Evolutionary conservation across 2,888 invertebrate genomes (phyloP).

Genomic region (Teinopalpus imperialis): DNA sequence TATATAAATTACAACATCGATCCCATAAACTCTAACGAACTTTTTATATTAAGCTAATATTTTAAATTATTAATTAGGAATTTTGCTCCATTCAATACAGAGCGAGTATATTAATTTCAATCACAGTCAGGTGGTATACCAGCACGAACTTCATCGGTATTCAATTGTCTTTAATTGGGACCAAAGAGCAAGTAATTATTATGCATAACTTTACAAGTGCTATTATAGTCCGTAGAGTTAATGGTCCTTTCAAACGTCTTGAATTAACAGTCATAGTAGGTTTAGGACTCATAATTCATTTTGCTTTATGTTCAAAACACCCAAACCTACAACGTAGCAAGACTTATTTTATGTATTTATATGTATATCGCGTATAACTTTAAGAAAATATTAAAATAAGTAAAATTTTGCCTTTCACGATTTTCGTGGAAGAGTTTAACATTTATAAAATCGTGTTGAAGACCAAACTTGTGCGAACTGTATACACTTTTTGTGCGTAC

Average conservation of each 20-base stretch:
- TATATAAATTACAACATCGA: no score
- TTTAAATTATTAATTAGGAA: no score
- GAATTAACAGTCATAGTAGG: conserved; percentile 14
- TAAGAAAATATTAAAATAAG: conserved; percentile 48
- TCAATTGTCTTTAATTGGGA: conserved; percentile 63
- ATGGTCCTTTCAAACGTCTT: conserved; percentile 55
- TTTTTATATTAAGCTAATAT: no score
- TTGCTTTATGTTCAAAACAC: no score
- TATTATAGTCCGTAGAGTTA: conserved; percentile 45
- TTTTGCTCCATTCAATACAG: no score
- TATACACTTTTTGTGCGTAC: conserved; percentile 56
- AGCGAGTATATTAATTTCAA: conserved; percentile 18
- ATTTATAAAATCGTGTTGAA: conserved; percentile 68
- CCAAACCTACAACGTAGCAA: no score
- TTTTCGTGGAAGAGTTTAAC: conserved; percentile 62
- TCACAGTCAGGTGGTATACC: conserved; percentile 18
- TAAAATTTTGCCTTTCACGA: conserved; percentile 55
- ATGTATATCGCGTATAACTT: no score
- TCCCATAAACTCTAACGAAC: no score
- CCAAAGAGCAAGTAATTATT: conserved; percentile 66
- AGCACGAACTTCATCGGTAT: conserved; percentile 47
- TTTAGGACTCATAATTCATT: conserved; percentile 7
- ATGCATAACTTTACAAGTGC: conserved; percentile 68
- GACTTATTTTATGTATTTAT: no score
- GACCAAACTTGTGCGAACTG: conserved; percentile 60